Percentiles rank a stretch among this genome's conserved stretches.
Evolutionary conservation across 2,113 vertebrate genomes (phyloP).

Genomic region (Corythaixoides concolor): DNA sequence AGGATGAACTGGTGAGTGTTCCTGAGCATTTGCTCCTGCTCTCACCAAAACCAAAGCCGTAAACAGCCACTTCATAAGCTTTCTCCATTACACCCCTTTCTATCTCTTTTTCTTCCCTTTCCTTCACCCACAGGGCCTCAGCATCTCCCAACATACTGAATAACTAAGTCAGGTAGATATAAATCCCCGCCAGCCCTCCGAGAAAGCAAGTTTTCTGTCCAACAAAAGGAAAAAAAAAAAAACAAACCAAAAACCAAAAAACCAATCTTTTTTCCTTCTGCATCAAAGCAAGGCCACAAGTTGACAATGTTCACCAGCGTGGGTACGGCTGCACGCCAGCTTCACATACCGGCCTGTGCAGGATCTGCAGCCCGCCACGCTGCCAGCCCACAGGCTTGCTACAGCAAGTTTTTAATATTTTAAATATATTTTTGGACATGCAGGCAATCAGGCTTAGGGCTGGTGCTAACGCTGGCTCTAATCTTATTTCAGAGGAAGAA

Average conservation of each 20-base stretch:
- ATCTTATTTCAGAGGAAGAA: background rate
- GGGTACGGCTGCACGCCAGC: background rate
- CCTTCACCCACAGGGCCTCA: background rate
- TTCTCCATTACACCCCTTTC: background rate
- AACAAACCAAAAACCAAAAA: too few species aligned
- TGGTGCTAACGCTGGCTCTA: background rate
- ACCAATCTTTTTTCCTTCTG: background rate
- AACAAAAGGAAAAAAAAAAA: background rate
- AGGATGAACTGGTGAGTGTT: background rate
- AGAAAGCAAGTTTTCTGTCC: background rate
- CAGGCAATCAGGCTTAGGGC: background rate
- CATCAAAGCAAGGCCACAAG: conserved; percentile 13
- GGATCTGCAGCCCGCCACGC: background rate
- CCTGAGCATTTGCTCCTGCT: background rate
- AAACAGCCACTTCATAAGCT: background rate
- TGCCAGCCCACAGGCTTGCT: background rate
- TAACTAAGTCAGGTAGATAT: background rate
- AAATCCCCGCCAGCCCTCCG: background rate
- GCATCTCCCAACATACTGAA: background rate
- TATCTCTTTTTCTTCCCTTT: background rate
- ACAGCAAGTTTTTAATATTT: background rate
- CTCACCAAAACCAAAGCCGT: background rate
- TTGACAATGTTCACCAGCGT: background rate
- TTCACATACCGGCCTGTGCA: background rate
- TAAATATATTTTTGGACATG: background rate